phyloP scores from a whole-genome alignment of 2,113 vertebrate genomes.

The Uria aalge region DNA sequence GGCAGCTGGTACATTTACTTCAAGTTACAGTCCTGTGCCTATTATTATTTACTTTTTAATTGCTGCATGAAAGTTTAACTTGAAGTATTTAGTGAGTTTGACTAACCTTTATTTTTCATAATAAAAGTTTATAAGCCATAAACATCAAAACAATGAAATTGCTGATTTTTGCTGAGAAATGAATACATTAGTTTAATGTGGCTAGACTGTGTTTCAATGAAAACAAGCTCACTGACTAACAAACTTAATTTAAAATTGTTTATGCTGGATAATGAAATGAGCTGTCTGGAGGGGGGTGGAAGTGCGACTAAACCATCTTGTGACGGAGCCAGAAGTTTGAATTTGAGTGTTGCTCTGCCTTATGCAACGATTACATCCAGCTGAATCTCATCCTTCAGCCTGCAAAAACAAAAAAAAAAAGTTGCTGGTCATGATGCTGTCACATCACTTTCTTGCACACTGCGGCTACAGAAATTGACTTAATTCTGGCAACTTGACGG shows the following conservation, averaged over 20 bases:
- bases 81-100: conserved; percentile 10
- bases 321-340: not conserved
- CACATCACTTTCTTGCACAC: not conserved
- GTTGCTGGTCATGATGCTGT: not conserved
- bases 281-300: not conserved
- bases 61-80: not conserved
- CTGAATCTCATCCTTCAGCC: not conserved
- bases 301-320: not conserved
- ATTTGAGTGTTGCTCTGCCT: not conserved
- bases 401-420: not conserved
- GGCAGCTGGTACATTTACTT: conserved; percentile 15
- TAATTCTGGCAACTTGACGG: not conserved
- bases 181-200: conserved; percentile 1
- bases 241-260: conserved; percentile 18
- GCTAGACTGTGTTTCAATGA: not conserved
- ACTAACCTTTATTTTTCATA: conserved; percentile 11
- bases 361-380: not conserved
- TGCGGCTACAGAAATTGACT: not conserved
- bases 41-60: conserved; percentile 7
- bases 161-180: not conserved
- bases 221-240: conserved; percentile 30
- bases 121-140: conserved; percentile 13
- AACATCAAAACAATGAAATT: conserved; percentile 13
- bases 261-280: conserved; percentile 9
- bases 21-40: not conserved